Conservation (phyloP, 2,113 vertebrate species). For the Malurus cyaneus region DNA sequence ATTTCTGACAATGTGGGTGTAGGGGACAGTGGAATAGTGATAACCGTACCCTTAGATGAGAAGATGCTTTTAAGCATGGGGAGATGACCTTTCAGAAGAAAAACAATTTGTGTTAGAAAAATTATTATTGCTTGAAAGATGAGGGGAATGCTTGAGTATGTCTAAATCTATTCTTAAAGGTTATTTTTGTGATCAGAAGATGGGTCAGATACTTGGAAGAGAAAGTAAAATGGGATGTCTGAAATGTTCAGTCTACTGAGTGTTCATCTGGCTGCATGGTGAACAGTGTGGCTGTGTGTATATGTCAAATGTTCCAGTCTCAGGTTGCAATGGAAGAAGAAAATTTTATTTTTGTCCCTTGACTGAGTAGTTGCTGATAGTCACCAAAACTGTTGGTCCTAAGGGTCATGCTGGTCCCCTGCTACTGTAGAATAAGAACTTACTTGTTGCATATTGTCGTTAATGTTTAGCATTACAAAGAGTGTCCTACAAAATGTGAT, state of each 20-base stretch:
- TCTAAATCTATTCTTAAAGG: background rate
- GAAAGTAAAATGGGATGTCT: background rate
- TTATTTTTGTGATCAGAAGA: background rate
- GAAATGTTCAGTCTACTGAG: background rate
- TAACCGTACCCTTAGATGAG: background rate
- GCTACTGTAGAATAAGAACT: background rate
- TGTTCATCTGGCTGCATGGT: background rate
- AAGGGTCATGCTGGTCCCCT: background rate
- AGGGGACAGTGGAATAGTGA: background rate
- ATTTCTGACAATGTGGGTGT: background rate
- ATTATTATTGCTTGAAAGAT: background rate
- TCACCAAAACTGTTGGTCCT: background rate
- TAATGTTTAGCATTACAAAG: background rate
- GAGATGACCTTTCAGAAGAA: background rate
- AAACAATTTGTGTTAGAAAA: background rate
- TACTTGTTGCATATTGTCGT: background rate
- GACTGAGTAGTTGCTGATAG: background rate
- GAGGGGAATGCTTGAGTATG: background rate
- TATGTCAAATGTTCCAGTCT: rapidly evolving
- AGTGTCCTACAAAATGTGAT: background rate
- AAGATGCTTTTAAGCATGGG: background rate
- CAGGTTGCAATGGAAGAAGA: background rate
- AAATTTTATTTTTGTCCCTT: background rate
- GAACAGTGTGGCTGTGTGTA: background rate
- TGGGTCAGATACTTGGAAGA: background rate